These are phyloP conservation scores for Xestia c-nigrum DNA, from an alignment of 2,888 invertebrate genomes.

Conservation along the genomic window DNA sequence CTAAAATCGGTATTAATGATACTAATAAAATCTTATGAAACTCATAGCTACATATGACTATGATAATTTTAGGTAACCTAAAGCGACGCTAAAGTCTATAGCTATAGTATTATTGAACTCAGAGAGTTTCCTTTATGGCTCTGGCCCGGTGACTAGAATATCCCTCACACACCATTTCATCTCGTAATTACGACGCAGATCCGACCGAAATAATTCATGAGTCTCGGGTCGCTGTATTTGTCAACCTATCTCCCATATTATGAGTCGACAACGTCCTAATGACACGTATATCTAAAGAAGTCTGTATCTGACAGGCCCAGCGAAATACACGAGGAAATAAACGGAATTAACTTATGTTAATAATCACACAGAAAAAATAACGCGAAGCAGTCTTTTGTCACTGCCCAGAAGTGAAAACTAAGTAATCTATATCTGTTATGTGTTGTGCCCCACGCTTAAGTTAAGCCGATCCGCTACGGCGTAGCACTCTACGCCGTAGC, in stretches of 20 bases:
- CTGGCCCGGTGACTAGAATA: slow-evolving; percentile 32
- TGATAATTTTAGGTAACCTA: background rate
- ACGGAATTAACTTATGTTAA: slow-evolving; percentile 28
- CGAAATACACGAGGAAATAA: slow-evolving; percentile 33
- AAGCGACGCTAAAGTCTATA: background rate
- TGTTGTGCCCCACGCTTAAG: too few species aligned
- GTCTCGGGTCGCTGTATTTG: slow-evolving; percentile 52
- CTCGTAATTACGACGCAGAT: slow-evolving; percentile 48
- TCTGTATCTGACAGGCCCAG: slow-evolving; percentile 26
- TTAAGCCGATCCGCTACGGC: too few species aligned
- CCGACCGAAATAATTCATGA: slow-evolving; percentile 61
- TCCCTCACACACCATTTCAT: slow-evolving; percentile 43
- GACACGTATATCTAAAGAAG: slow-evolving; percentile 44
- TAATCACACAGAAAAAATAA: slow-evolving; percentile 4
- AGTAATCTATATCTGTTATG: too few species aligned
- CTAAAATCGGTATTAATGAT: background rate
- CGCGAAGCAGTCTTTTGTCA: too few species aligned
- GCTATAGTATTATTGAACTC: slow-evolving; percentile 1
- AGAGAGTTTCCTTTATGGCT: background rate
- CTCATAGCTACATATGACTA: background rate
- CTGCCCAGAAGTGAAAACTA: too few species aligned
- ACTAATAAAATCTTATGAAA: background rate
- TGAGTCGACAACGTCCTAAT: slow-evolving; percentile 35
- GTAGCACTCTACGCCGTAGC: too few species aligned
- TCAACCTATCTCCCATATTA: slow-evolving; percentile 40